Percentiles rank a stretch among this genome's conserved stretches.
Conservation (phyloP, 2,113 vertebrate species). For the Heterocephalus glaber region DNA sequence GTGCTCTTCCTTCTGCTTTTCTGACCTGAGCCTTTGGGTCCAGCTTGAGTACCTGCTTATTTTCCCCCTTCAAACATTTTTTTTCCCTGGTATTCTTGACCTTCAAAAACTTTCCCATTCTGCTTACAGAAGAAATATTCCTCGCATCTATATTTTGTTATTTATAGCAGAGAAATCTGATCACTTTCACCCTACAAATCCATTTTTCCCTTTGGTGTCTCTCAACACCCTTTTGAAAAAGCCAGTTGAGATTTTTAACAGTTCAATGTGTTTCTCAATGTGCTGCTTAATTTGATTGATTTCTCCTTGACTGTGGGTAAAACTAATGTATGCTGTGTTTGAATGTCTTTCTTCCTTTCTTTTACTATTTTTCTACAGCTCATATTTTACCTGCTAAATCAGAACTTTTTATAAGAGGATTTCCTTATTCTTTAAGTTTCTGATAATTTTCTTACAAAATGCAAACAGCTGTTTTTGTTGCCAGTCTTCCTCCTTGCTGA, state of each 20-base stretch:
- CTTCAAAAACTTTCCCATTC: background rate
- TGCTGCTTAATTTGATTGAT: constrained; percentile 49
- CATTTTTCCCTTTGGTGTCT: constrained; percentile 1
- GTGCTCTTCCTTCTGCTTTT: background rate
- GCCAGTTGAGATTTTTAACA: constrained; percentile 56
- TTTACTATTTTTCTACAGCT: constrained; percentile 40
- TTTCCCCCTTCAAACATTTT: background rate
- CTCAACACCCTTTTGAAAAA: constrained; percentile 55
- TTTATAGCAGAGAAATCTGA: constrained; percentile 28
- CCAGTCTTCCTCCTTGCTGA: background rate
- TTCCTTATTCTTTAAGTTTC: constrained; percentile 16
- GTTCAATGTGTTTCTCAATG: background rate
- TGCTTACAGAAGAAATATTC: background rate
- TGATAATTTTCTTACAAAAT: constrained; percentile 54
- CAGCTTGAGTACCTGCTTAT: background rate
- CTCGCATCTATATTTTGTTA: background rate
- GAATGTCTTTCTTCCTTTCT: constrained; percentile 42
- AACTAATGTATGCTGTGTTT: constrained; percentile 49
- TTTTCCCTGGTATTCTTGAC: background rate
- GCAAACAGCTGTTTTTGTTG: background rate
- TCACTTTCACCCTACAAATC: background rate
- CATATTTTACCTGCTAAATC: constrained; percentile 34
- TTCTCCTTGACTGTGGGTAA: constrained; percentile 36
- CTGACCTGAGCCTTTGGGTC: background rate
- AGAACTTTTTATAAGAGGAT: constrained; percentile 50